Percentiles rank a stretch among this genome's conserved stretches.
These are phyloP conservation scores for Cynopterus brachyotis DNA, from an alignment of 2,113 vertebrate species.

Conservation along the genomic window DNA sequence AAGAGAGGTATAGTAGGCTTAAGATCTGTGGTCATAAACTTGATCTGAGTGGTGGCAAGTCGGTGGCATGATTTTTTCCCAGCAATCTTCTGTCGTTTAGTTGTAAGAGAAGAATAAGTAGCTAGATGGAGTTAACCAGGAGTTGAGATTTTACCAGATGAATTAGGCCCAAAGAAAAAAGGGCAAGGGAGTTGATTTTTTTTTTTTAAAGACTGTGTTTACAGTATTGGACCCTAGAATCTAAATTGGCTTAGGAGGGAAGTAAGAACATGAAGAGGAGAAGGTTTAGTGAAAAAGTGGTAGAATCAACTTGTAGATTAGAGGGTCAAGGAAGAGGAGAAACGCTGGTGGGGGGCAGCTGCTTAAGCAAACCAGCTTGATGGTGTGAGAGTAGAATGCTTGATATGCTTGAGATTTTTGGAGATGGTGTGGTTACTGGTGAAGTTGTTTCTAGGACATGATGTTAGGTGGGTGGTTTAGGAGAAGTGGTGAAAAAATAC, in stretches of 20 bases:
- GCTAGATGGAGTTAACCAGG: neutral
- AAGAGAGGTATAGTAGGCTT: neutral
- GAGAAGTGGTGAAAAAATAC: neutral
- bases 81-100: neutral
- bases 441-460: neutral
- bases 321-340: neutral
- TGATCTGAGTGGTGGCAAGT: neutral
- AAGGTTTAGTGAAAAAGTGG: neutral
- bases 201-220: neutral
- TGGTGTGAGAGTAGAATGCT: neutral
- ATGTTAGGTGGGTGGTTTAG: neutral
- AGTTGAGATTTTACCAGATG: neutral
- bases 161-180: neutral
- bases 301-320: neutral
- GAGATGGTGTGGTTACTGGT: neutral
- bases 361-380: neutral
- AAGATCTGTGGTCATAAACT: neutral
- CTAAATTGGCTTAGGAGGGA: neutral
- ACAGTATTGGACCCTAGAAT: neutral
- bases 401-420: neutral
- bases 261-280: neutral
- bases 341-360: neutral
- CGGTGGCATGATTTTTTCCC: neutral
- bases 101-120: neutral
- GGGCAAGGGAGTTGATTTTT: neutral